Conservation (phyloP, 2,113 vertebrate species). For the Sphyrna mokarran region DNA sequence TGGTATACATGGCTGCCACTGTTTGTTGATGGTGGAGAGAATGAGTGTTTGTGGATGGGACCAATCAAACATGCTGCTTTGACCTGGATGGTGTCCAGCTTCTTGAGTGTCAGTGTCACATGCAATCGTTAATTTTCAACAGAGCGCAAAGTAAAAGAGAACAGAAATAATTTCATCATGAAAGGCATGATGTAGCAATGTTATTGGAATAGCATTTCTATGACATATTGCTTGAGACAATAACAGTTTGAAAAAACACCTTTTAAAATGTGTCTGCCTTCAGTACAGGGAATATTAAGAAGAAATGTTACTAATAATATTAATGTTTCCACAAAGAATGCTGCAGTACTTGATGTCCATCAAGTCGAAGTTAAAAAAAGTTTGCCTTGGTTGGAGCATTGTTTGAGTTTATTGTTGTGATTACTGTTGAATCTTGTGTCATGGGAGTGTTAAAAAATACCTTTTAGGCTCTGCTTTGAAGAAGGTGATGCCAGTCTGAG, state of each 20-base stretch:
- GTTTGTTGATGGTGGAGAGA: too few species aligned
- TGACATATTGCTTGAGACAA: not conserved
- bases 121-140: not conserved
- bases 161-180: not conserved
- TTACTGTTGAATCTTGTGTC: not conserved
- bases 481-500: not conserved
- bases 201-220: not conserved
- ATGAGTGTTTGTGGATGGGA: too few species aligned
- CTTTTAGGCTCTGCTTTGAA: not conserved
- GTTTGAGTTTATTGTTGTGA: not conserved
- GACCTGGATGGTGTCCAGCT: too few species aligned
- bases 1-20: too few species aligned
- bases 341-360: not conserved
- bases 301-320: not conserved
- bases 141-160: not conserved
- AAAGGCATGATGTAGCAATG: not conserved
- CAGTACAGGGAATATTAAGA: not conserved
- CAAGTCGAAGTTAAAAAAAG: not conserved
- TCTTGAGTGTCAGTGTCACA: not conserved
- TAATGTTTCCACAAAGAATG: not conserved
- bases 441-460: not conserved
- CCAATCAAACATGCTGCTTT: too few species aligned
- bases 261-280: not conserved
- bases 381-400: not conserved
- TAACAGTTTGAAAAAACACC: not conserved